These are phyloP conservation scores for Phymanthus crucifer DNA, from an alignment of 92 coral and sea anemone species.

Conservation along the genomic window DNA sequence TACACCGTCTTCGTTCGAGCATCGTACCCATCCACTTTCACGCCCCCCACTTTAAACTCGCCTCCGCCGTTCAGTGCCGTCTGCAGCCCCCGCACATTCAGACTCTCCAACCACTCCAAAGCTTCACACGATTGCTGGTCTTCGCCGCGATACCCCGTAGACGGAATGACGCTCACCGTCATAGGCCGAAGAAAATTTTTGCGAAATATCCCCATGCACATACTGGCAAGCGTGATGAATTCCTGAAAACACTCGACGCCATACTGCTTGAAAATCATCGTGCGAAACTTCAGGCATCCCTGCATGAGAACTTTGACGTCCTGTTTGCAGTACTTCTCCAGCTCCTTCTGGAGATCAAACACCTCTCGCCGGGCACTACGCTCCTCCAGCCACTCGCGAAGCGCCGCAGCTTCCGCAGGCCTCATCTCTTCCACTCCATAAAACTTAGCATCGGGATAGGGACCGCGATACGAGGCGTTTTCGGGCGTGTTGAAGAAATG, in stretches of 20 bases:
- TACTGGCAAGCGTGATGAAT: neutral
- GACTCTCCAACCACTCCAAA: neutral
- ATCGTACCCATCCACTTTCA: neutral
- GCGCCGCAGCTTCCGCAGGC: neutral
- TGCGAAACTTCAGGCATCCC: neutral
- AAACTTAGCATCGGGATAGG: neutral
- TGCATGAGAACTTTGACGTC: neutral
- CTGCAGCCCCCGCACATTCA: neutral
- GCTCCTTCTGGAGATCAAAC: neutral
- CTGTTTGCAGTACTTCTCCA: neutral
- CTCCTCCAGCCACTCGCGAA: neutral
- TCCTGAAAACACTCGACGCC: neutral
- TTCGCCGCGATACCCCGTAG: neutral
- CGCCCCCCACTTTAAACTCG: neutral
- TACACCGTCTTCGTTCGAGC: neutral
- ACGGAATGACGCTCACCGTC: neutral
- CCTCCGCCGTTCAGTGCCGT: neutral
- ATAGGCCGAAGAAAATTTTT: neutral
- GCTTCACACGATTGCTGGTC: neutral
- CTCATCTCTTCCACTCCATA: neutral
- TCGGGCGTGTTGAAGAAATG: conserved; percentile 16
- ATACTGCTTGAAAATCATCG: neutral
- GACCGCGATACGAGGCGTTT: neutral
- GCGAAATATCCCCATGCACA: neutral
- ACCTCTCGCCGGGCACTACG: neutral